phyloP scores from a whole-genome alignment of 2,797 vertebrate species.

The Gymnoscopelus microlampas region DNA sequence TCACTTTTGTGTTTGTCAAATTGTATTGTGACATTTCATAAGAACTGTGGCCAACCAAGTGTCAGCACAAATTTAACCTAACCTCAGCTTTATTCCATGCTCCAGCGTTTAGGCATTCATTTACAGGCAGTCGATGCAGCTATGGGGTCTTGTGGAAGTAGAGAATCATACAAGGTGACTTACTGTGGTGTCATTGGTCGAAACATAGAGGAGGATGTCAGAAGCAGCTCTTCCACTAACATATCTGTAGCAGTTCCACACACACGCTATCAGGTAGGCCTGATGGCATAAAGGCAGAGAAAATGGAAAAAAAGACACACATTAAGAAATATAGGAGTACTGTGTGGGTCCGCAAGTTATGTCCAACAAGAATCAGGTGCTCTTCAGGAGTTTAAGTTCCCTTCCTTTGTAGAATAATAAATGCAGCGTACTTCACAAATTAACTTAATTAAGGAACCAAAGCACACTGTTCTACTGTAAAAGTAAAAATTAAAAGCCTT shows the following conservation, averaged over 20 bases:
- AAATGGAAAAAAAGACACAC: neutral
- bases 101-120: neutral
- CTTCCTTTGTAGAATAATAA: no score
- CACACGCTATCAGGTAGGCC: slow-evolving; percentile 96
- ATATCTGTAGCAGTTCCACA: slow-evolving; percentile 98
- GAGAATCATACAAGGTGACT: slow-evolving; percentile 57
- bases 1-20: slow-evolving; percentile 5
- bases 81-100: neutral
- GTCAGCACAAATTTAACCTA: neutral
- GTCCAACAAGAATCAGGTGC: no score
- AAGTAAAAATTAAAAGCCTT: no score
- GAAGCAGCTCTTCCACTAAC: slow-evolving; percentile 88
- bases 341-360: no score
- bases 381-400: no score
- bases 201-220: slow-evolving; percentile 93
- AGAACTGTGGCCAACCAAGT: neutral
- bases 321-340: neutral
- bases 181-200: slow-evolving; percentile 94
- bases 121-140: no score
- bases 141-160: no score
- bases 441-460: no score
- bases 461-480: no score
- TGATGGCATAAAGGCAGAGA: slow-evolving; percentile 49
- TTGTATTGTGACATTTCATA: neutral
- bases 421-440: no score